Conservation (phyloP, 1,140 invertebrate genomes). For the Brachionus asplanchnoidis region DNA sequence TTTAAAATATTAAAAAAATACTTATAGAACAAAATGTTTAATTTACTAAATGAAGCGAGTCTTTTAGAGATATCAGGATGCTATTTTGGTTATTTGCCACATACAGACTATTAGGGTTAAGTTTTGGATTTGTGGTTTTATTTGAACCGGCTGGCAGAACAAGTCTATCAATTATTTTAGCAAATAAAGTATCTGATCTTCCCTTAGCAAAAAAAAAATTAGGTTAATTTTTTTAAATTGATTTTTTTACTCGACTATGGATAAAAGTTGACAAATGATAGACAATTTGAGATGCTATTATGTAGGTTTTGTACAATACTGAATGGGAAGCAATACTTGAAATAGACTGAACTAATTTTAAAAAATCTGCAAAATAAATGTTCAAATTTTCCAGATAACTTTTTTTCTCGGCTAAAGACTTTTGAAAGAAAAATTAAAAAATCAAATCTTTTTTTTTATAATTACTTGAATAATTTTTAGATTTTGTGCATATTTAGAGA, state of each 20-base stretch:
- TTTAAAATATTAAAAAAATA: not conserved
- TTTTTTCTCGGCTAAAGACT: constrained; percentile 9
- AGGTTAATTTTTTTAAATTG: not conserved
- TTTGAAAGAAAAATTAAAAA: not conserved
- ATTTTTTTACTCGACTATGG: not conserved
- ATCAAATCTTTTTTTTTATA: not conserved
- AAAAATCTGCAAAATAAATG: constrained; percentile 1
- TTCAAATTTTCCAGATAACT: not conserved
- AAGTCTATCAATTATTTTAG: constrained; percentile 31
- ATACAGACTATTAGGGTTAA: not conserved
- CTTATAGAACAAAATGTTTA: not conserved
- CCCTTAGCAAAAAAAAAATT: constrained; percentile 11
- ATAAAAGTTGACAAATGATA: not conserved
- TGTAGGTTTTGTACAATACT: constrained; percentile 22
- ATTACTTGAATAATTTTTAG: not conserved
- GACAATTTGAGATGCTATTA: constrained; percentile 31
- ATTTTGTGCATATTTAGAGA: not conserved
- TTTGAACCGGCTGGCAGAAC: not conserved
- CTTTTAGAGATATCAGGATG: constrained; percentile 28
- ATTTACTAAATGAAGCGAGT: constrained; percentile 20
- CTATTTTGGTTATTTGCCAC: constrained; percentile 34
- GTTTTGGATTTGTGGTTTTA: not conserved
- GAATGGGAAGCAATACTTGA: not conserved
- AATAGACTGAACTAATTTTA: constrained; percentile 15
- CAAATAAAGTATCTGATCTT: constrained; percentile 32